Evolutionary conservation across 2,113 vertebrate genomes (phyloP).

Genomic region (Oreotrochilus melanogaster): DNA sequence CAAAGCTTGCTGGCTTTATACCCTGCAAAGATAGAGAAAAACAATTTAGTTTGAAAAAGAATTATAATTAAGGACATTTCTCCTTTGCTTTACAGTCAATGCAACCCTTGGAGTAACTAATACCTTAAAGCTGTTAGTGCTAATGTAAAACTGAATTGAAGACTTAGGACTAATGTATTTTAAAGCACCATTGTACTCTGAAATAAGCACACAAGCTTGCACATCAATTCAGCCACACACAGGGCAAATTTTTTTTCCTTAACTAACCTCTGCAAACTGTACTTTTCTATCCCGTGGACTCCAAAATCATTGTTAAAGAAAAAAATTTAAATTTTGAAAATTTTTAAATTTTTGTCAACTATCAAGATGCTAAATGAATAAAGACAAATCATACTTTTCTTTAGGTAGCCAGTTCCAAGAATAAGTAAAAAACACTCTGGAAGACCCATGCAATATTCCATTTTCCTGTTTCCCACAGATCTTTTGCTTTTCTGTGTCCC

Average conservation of each 20-base stretch:
- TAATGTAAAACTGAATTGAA: neutral
- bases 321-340: neutral
- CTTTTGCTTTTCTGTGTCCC: neutral
- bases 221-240: fast-evolving
- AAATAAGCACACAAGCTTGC: neutral
- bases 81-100: neutral
- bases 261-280: neutral
- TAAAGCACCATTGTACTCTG: neutral
- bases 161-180: neutral
- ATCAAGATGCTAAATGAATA: neutral
- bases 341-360: neutral
- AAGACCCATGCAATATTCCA: neutral
- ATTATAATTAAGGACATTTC: neutral
- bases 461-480: neutral
- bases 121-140: neutral
- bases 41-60: neutral
- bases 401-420: neutral
- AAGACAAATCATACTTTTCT: neutral
- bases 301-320: neutral
- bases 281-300: neutral
- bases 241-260: neutral
- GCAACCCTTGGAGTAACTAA: neutral
- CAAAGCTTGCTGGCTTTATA: constrained; percentile 96
- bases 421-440: neutral
- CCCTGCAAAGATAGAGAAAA: constrained; percentile 79